These are phyloP conservation scores for Lycaon pictus DNA, from an alignment of 2,113 vertebrate species.

Conservation along the genomic window DNA sequence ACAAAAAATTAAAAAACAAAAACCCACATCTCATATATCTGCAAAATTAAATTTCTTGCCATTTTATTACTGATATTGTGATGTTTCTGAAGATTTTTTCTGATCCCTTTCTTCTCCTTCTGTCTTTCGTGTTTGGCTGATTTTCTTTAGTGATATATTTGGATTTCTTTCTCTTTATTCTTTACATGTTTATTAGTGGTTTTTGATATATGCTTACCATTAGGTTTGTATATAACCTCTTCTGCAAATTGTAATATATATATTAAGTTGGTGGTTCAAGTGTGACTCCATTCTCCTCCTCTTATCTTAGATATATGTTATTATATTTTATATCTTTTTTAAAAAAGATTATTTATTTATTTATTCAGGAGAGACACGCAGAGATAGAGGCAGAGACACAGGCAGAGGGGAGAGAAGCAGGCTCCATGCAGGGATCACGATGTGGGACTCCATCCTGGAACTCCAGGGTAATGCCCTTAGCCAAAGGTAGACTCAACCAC, in stretches of 20 bases:
- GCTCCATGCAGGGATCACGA: too few species aligned
- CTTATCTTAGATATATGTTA: background rate
- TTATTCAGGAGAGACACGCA: too few species aligned
- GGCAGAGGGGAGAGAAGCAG: too few species aligned
- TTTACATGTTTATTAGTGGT: background rate
- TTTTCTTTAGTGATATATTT: background rate
- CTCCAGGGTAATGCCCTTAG: too few species aligned
- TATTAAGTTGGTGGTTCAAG: background rate
- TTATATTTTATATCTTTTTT: background rate
- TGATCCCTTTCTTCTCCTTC: background rate
- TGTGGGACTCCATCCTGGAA: too few species aligned
- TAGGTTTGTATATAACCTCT: background rate
- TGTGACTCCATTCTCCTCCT: background rate
- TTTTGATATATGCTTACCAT: background rate
- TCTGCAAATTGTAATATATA: background rate
- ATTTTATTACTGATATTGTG: background rate
- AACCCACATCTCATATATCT: too few species aligned
- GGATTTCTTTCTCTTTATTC: background rate
- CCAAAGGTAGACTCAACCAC: too few species aligned
- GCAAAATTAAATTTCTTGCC: background rate
- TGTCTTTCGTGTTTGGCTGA: background rate
- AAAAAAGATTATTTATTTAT: too few species aligned
- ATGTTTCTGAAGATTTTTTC: background rate
- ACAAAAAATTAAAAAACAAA: too few species aligned
- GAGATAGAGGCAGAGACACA: too few species aligned